Percentiles rank a stretch among this genome's conserved stretches.
Conservation (phyloP, 1,140 invertebrate species). For the Conopomorpha cramerella region DNA sequence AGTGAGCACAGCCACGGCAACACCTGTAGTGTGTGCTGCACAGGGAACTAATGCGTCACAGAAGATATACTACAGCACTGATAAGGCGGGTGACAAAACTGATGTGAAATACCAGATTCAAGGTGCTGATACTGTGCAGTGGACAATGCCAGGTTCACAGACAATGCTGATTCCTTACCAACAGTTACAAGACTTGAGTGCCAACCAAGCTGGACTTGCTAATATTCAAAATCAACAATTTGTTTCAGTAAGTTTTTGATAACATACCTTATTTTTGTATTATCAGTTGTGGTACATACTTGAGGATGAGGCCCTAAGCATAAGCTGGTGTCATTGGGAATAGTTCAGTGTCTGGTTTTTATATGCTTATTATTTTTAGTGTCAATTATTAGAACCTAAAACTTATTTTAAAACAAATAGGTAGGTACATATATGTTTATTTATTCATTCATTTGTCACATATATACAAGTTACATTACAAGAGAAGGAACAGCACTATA, state of each 20-base stretch:
- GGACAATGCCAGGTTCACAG: constrained; percentile 43
- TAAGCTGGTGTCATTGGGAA: too few species aligned
- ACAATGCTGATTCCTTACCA: constrained; percentile 52
- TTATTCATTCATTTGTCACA: too few species aligned
- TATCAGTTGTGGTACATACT: neutral
- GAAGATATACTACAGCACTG: constrained; percentile 47
- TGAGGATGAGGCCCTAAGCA: too few species aligned
- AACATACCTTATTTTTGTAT: neutral
- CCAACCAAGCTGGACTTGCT: constrained; percentile 29
- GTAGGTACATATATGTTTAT: too few species aligned
- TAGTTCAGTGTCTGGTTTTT: too few species aligned
- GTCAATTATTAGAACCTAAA: too few species aligned
- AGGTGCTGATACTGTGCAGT: constrained; percentile 44
- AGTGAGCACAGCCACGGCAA: constrained; percentile 41
- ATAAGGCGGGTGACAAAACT: constrained; percentile 34
- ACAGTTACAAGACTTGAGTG: constrained; percentile 37
- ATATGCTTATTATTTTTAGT: too few species aligned
- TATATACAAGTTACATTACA: too few species aligned
- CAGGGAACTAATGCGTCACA: constrained; percentile 42
- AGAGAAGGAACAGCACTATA: too few species aligned
- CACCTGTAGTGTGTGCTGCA: constrained; percentile 47
- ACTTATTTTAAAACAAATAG: too few species aligned
- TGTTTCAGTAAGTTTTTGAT: constrained; percentile 39
- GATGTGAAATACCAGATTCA: constrained; percentile 49
- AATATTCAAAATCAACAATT: constrained; percentile 45